Percentiles rank a stretch among this genome's conserved stretches.
These are phyloP conservation scores for Neogobius melanostomus DNA, from an alignment of 2,113 vertebrate genomes.

Conservation along the genomic window DNA sequence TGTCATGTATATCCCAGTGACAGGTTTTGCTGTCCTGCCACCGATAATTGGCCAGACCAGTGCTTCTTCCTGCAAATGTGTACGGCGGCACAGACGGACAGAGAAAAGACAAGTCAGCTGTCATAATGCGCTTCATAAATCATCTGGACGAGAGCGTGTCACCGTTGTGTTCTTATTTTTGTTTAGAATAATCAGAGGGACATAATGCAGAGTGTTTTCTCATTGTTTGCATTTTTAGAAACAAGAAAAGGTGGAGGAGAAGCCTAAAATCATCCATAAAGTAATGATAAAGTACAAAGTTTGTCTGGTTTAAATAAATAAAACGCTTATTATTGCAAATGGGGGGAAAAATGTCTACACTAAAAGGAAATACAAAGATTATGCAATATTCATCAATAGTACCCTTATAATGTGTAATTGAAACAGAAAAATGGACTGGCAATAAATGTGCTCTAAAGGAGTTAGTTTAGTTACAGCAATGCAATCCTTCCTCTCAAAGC, in stretches of 20 bases:
- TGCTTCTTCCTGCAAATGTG: slow-evolving; percentile 47
- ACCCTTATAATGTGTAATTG: too few species aligned
- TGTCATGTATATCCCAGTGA: slow-evolving; percentile 47
- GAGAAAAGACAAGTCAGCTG: slow-evolving; percentile 48
- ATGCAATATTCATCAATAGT: too few species aligned
- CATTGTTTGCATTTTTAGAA: slow-evolving; percentile 31
- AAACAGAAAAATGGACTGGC: too few species aligned
- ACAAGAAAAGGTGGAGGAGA: slow-evolving; percentile 2
- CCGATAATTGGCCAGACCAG: slow-evolving; percentile 58
- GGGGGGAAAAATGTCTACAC: too few species aligned
- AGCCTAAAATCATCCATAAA: background rate
- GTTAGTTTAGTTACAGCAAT: too few species aligned
- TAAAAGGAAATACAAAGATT: too few species aligned
- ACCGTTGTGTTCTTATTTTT: slow-evolving; percentile 53
- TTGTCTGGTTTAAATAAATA: too few species aligned
- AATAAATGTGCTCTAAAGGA: too few species aligned
- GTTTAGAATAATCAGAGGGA: slow-evolving; percentile 53
- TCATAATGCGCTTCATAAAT: slow-evolving; percentile 60
- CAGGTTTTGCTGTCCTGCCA: slow-evolving; percentile 54
- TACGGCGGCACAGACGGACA: slow-evolving; percentile 34
- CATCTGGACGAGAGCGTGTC: slow-evolving; percentile 59
- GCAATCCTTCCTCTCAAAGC: background rate
- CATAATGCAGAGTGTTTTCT: slow-evolving; percentile 54
- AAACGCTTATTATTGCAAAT: too few species aligned
- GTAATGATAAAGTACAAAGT: too few species aligned